Evolutionary conservation across 2,888 invertebrate species (phyloP).

Genomic region (Sabellastarte sp.): DNA sequence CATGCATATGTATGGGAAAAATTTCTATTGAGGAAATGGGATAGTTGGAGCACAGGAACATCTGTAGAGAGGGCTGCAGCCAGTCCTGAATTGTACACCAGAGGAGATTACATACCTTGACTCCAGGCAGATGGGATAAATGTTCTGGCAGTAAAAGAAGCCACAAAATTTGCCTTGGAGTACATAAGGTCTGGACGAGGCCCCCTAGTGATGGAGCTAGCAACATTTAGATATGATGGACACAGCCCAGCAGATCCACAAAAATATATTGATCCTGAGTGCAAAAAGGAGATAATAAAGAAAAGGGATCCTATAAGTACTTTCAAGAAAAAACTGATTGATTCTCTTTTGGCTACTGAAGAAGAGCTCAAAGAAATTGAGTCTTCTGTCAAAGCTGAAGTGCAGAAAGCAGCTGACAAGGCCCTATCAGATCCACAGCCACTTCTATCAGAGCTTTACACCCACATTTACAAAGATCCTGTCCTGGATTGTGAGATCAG

Average conservation of each 20-base stretch:
- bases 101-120: conserved; percentile 94
- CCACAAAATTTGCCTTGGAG: conserved; percentile 78
- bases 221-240: conserved; percentile 93
- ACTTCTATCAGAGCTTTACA: too few species aligned
- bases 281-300: conserved; percentile 94
- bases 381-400: too few species aligned
- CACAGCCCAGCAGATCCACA: conserved; percentile 99
- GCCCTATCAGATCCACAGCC: too few species aligned
- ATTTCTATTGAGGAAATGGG: conserved; percentile 95
- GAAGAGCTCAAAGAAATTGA: conserved; percentile 96
- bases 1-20: conserved; percentile 93
- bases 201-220: conserved; percentile 88
- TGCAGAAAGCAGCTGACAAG: too few species aligned
- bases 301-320: conserved; percentile 94
- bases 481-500: too few species aligned
- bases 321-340: conserved; percentile 86
- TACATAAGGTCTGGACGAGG: conserved; percentile 83
- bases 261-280: conserved; percentile 78
- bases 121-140: conserved; percentile 96
- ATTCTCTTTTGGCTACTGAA: conserved; percentile 72
- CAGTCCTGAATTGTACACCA: conserved; percentile 83
- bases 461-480: too few species aligned
- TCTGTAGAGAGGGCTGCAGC: conserved; percentile 83
- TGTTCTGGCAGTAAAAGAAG: conserved; percentile 85
- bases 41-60: conserved; percentile 99